Conservation (phyloP, 2,113 vertebrate species). For the Scopus umbretta region DNA sequence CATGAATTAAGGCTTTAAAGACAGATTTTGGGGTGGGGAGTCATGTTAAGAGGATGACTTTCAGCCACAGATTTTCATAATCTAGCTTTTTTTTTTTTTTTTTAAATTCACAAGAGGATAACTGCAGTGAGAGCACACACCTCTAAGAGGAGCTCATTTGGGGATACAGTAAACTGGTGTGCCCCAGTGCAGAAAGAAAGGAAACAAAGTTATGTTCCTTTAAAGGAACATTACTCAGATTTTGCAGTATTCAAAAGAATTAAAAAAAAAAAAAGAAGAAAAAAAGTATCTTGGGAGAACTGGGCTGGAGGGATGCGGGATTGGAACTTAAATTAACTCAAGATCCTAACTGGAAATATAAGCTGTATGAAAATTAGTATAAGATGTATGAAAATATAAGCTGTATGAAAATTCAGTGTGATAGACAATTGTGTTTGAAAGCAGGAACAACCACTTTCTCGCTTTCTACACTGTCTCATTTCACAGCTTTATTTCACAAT, state of each 20-base stretch:
- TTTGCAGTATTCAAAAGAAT: not conserved
- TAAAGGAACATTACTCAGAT: not conserved
- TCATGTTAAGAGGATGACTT: not conserved
- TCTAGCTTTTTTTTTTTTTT: not conserved
- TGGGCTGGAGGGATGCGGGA: not conserved
- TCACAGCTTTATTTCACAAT: not conserved
- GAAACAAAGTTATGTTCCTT: not conserved
- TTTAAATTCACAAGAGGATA: not conserved
- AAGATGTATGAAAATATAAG: not conserved
- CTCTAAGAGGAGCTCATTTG: not conserved
- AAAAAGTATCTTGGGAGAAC: not conserved
- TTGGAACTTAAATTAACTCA: not conserved
- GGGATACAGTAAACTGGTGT: too few species aligned
- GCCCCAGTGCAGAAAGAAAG: not conserved
- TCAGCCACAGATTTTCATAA: not conserved
- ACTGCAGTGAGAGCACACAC: not conserved
- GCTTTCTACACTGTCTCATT: not conserved
- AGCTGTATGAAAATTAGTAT: not conserved
- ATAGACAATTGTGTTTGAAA: not conserved
- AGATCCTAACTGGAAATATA: not conserved
- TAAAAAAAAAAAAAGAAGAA: too few species aligned
- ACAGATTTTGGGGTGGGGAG: not conserved
- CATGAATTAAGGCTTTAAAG: not conserved
- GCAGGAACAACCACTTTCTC: not conserved
- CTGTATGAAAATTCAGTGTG: not conserved